Evolutionary conservation across 2,113 vertebrate genomes (phyloP).

Genomic region (Tylochromis polylepis): DNA sequence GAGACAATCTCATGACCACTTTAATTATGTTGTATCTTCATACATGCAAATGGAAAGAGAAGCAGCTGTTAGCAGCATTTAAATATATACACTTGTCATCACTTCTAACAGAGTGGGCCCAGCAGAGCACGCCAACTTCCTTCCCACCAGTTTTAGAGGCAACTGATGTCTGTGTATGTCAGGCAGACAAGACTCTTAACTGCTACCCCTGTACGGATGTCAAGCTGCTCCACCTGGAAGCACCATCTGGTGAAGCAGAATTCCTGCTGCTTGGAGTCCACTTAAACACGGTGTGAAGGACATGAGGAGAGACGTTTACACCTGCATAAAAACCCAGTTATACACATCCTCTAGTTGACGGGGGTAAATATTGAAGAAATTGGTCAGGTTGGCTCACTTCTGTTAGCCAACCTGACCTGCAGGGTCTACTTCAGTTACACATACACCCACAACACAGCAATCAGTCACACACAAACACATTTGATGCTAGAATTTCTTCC

Average conservation of each 20-base stretch:
- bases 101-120: background rate
- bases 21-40: background rate
- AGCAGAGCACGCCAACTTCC: background rate
- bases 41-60: background rate
- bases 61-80: background rate
- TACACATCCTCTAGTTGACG: background rate
- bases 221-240: conserved; percentile 44
- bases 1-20: background rate
- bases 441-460: background rate
- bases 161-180: background rate
- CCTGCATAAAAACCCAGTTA: background rate
- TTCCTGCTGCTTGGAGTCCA: conserved; percentile 30
- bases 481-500: background rate
- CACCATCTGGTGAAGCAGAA: conserved; percentile 27
- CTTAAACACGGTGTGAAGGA: conserved; percentile 24
- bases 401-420: background rate
- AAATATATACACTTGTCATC: background rate
- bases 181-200: conserved; percentile 17
- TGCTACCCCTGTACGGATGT: conserved; percentile 6
- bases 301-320: background rate
- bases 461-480: background rate
- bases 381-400: too few relatives aligned
- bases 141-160: background rate
- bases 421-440: background rate
- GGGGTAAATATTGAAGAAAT: background rate